Evolutionary conservation across 64 coral and sea anemone genomes (phyloP), one percentile per base, ranked within the genome.

Genomic region (Astreopora myriophthalma): DNA sequence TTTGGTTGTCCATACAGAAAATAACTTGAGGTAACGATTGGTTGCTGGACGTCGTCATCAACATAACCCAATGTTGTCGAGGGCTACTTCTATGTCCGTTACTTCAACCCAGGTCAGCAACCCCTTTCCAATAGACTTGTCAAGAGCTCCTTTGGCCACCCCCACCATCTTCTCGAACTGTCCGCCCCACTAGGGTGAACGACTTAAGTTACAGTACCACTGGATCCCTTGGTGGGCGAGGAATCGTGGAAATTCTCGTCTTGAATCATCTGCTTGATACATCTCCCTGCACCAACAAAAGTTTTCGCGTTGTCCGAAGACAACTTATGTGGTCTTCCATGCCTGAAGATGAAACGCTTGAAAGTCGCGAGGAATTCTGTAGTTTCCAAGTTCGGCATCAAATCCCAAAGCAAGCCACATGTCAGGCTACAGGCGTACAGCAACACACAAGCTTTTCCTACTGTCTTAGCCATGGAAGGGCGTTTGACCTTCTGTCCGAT

Each of bases 381-480:
- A 19, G 78, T 85, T 12, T 85, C 90, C 20, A 84, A 34, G 48
- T 58, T 92, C 16, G 69, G 52, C 32, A 85, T 20, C 1, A 92
- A 57, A 34, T 92, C 90, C 9, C 76, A 14, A 55, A 85, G 24
- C 11, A 92, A 20, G 10, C 78, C 80, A n/a, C 90, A 20, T 3
- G 90, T 92, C 0, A 92, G 57, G 80, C 90, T 92, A 48, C 90
- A 92, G 2, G 90, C 79, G 63, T 85, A 92, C 10, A 92, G 79
- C 2, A 66, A 69, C 0, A 92, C 49, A 35, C 85, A 76, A 0
- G 49, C 32, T 35, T 92, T 92, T 32, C 48, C 80, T 85, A 85
- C 90, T 3, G 49, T 55, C 17, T 55, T 55, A 14, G 49, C 10
- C 49, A 14, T 55, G 49, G 20, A 90, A 90, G 5, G 74, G 88